A percentile compares a stretch with the other conserved stretches of the same genome.
phyloP scores from a whole-genome alignment of 1,140 invertebrate genomes.

The Yoshiicerus persimilis region DNA sequence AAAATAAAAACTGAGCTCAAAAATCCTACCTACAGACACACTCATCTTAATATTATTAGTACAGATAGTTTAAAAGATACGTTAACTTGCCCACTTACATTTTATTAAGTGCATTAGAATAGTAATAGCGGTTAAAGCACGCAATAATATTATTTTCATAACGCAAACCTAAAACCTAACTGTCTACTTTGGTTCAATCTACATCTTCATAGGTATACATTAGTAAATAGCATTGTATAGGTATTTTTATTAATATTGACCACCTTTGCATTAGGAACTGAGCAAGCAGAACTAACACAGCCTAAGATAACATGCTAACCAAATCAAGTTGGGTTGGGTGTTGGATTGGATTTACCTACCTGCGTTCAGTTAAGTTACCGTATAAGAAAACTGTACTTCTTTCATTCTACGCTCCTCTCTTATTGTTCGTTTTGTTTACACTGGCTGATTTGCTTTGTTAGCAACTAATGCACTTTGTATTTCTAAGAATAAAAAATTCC shows the following conservation, averaged over 20 bases:
- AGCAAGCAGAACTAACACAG: background rate
- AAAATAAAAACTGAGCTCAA: background rate
- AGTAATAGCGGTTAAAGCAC: background rate
- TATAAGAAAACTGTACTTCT: constrained; percentile 3
- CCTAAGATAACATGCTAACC: background rate
- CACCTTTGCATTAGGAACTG: background rate
- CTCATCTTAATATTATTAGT: background rate
- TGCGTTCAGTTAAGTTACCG: background rate
- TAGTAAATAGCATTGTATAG: background rate
- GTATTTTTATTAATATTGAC: background rate
- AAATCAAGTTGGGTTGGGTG: background rate
- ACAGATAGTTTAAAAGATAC: background rate
- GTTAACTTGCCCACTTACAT: too few relatives aligned
- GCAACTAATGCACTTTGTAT: background rate
- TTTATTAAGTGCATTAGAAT: too few relatives aligned
- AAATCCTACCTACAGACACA: background rate
- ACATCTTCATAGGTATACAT: background rate
- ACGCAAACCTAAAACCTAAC: background rate
- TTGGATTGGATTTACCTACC: too few relatives aligned
- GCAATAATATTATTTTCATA: background rate
- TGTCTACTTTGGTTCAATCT: background rate
- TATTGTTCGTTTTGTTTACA: constrained; percentile 4
- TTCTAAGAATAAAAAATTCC: background rate
- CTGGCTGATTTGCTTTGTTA: background rate
- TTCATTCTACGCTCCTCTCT: background rate